A percentile compares a stretch with the other conserved stretches of the same genome.
These are phyloP conservation scores for Dusona sp. DNA, from an alignment of 2,888 invertebrate genomes.

Conservation along the genomic window DNA sequence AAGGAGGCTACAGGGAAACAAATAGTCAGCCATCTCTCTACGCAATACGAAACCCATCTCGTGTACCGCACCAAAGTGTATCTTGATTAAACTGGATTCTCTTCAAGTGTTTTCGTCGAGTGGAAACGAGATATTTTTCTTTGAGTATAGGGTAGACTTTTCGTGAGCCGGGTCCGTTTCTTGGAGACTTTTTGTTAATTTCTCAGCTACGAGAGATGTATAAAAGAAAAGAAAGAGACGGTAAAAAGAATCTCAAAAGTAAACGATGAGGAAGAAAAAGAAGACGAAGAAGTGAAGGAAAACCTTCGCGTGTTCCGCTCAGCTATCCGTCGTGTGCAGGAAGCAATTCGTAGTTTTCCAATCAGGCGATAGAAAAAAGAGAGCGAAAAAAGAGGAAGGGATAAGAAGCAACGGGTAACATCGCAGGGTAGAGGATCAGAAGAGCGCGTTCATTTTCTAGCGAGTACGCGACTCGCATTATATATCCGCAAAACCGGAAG, in stretches of 20 bases:
- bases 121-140: slow-evolving; percentile 60
- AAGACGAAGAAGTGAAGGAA: slow-evolving; percentile 57
- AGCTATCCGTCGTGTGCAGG: slow-evolving; percentile 76
- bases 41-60: slow-evolving; percentile 62
- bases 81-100: slow-evolving; percentile 68
- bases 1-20: background rate
- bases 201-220: slow-evolving; percentile 62
- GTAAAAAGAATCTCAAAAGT: slow-evolving; percentile 3
- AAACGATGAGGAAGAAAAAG: slow-evolving; percentile 32
- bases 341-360: slow-evolving; percentile 82
- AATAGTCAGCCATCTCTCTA: background rate
- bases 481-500: slow-evolving; percentile 77
- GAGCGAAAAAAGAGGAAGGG: background rate
- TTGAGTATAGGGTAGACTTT: slow-evolving; percentile 33
- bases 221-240: slow-evolving; percentile 19
- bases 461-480: slow-evolving; percentile 80
- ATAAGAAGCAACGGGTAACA: slow-evolving; percentile 55
- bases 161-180: slow-evolving; percentile 29
- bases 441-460: slow-evolving; percentile 79
- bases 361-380: slow-evolving; percentile 75
- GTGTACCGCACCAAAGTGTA: slow-evolving; percentile 47
- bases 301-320: slow-evolving; percentile 63
- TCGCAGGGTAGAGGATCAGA: slow-evolving; percentile 65
- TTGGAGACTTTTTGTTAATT: slow-evolving; percentile 69
- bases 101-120: slow-evolving; percentile 62